Base-by-base conservation (phyloP, 92 coral and sea anemone genomes). In the Siderastrea siderea region DNA sequence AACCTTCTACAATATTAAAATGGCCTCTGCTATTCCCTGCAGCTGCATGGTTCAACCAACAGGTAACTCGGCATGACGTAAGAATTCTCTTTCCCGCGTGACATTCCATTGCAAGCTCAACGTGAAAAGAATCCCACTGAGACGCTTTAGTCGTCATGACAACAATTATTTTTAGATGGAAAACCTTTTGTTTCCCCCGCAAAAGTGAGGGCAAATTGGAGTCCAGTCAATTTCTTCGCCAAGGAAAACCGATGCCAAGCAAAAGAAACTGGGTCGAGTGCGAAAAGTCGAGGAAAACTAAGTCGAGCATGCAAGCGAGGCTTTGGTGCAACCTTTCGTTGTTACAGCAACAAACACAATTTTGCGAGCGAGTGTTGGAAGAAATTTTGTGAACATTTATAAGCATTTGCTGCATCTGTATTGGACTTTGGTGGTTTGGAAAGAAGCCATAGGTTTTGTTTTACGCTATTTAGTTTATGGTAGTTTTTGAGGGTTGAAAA, bases 1-100 rank as follows among this genome's bases (percentile, higher is more conserved):
- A 93, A 90, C 90, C 94, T 95, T 93, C 94, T 85, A 89, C 91
- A 87, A 90, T 91, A 90, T 92, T 90, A 87, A 87, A 91, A 91
- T 91, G 71, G 91, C 85, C 83, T 86, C 93, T 90, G 90, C 88
- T 88, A 93, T 93, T 91, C 92, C 81, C 88, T 58, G 86, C 96
- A 91, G 98, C 93, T 92, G 96, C 98, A 92, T 78, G 77, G 72
- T 62, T 47, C 84, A 80, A 86, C 86, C 87, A 95, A 89, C 98
- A 95, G 98, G 98, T 95, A 93, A 85, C 93, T 74, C 93, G 78
- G 93, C 98, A 94, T 95, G 98, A 95, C 98, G 98, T 95, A 88
- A 93, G 66, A 77, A 93, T 89, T 80, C 81, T 84, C 87, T 76
- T 81, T 95, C 91, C 95, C 88, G 93, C 93, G 98, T 95, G 98